These are phyloP conservation scores for Plutomurus gul DNA, from an alignment of 1,140 invertebrate genomes.

Conservation along the genomic window DNA sequence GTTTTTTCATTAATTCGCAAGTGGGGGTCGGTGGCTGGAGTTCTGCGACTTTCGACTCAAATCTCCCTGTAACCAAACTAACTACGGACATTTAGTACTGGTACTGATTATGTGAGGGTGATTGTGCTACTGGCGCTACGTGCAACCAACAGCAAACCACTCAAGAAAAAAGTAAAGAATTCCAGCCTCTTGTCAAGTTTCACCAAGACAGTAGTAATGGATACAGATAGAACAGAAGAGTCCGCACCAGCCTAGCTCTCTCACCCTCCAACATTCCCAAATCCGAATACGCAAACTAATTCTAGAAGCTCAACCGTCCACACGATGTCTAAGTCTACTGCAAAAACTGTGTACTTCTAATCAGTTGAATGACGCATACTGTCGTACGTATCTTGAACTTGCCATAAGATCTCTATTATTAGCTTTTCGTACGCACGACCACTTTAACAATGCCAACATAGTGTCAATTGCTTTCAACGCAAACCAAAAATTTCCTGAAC, in stretches of 20 bases:
- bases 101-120: neutral
- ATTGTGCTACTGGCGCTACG: neutral
- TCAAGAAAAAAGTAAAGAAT: neutral
- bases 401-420: too few relatives aligned
- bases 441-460: too few relatives aligned
- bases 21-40: neutral
- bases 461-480: too few relatives aligned
- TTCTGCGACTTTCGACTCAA: neutral
- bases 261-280: neutral
- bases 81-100: neutral
- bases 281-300: neutral
- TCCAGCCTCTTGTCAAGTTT: neutral
- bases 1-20: slow-evolving; percentile 48
- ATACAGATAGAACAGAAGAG: neutral
- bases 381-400: too few relatives aligned
- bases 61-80: neutral
- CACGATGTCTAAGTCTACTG: too few relatives aligned
- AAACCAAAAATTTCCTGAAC: too few relatives aligned
- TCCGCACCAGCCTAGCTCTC: neutral
- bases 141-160: neutral
- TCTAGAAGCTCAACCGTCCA: too few relatives aligned
- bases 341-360: too few relatives aligned
- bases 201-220: neutral
- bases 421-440: too few relatives aligned
- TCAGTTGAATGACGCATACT: too few relatives aligned